Conservation (phyloP, 2,888 invertebrate genomes). For the Mayetiola destructor region DNA sequence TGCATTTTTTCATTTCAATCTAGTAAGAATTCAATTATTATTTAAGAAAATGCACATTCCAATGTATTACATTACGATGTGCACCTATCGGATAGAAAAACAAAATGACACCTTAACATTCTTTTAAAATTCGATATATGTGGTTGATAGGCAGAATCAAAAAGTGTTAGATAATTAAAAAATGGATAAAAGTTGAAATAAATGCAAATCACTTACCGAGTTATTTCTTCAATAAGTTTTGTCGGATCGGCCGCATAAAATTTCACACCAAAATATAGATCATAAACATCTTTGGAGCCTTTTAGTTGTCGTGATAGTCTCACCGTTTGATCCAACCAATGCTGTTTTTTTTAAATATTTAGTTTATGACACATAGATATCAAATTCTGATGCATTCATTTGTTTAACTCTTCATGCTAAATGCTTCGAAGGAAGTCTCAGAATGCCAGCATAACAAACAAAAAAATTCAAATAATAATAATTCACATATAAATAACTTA, state of each 20-base stretch:
- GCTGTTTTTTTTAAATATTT: constrained; percentile 39
- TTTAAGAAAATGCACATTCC: too few species aligned
- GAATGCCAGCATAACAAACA: neutral
- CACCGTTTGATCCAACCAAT: constrained; percentile 89
- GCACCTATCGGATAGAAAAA: too few species aligned
- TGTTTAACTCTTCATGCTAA: neutral
- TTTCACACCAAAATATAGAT: constrained; percentile 91
- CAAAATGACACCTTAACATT: too few species aligned
- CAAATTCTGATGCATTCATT: neutral
- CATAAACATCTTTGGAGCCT: constrained; percentile 53
- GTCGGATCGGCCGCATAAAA: constrained; percentile 96
- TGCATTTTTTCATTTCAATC: too few species aligned
- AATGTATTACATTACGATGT: too few species aligned
- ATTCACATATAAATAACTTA: too few species aligned
- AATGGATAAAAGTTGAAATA: too few species aligned
- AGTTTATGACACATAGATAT: neutral
- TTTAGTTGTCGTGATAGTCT: constrained; percentile 78
- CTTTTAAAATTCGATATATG: too few species aligned
- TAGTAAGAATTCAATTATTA: too few species aligned
- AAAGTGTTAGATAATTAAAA: too few species aligned
- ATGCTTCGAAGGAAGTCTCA: neutral
- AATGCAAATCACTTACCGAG: constrained; percentile 54
- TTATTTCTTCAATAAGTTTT: constrained; percentile 89
- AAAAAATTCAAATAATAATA: too few species aligned
- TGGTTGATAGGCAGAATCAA: too few species aligned